A percentile compares a stretch with the other conserved stretches of the same genome.
These are phyloP conservation scores for Micrastur ruficollis DNA, from an alignment of 2,797 vertebrate genomes.

Conservation along the genomic window DNA sequence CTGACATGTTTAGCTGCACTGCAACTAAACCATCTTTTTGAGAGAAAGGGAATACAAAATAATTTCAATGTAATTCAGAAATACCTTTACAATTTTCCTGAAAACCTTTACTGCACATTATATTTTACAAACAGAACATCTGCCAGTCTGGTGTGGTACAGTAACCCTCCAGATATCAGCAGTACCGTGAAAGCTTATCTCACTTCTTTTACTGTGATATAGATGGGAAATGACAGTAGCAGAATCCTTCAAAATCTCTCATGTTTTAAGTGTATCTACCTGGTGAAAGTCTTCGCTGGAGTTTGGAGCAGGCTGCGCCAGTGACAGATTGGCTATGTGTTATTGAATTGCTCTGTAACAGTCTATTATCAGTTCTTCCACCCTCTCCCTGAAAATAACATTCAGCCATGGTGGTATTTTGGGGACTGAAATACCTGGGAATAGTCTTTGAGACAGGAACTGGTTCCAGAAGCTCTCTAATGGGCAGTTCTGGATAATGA, in stretches of 20 bases:
- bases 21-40: background rate
- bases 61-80: background rate
- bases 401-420: accelerated
- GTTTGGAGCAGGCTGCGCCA: background rate
- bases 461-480: background rate
- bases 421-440: background rate
- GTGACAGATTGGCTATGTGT: background rate
- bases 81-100: background rate
- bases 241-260: background rate
- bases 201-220: background rate
- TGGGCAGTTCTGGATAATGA: background rate
- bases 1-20: background rate
- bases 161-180: background rate
- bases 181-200: background rate
- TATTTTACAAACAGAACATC: background rate
- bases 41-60: background rate
- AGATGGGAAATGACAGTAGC: background rate
- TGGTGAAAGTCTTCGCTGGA: background rate
- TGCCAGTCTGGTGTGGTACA: background rate
- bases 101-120: background rate
- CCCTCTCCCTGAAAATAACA: background rate
- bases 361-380: background rate
- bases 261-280: background rate
- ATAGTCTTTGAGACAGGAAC: background rate
- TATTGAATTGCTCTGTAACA: background rate